These are phyloP conservation scores for Nerophis ophidion DNA, from an alignment of 2,113 vertebrate species.

Conservation along the genomic window DNA sequence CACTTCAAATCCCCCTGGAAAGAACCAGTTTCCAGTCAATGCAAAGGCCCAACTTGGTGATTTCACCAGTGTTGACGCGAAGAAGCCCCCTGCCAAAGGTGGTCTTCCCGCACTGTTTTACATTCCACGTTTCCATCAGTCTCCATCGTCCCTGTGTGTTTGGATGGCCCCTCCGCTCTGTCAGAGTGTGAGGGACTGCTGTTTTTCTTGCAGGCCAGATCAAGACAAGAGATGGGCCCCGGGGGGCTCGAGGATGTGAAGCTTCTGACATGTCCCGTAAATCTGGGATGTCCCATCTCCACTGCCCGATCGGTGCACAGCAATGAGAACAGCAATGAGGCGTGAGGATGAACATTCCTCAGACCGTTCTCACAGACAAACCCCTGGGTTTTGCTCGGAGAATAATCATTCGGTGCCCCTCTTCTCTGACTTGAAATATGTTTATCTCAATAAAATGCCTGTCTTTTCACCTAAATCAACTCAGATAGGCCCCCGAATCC, in stretches of 20 bases:
- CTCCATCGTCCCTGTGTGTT: conserved; percentile 56
- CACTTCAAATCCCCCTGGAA: conserved; percentile 24
- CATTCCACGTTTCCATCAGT: conserved; percentile 61
- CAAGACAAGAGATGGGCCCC: conserved; percentile 66
- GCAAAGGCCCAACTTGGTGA: conserved; percentile 23
- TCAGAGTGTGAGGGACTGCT: conserved; percentile 65
- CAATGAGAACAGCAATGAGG: conserved; percentile 67
- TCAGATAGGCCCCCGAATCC: conserved; percentile 30
- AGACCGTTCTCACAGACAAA: conserved; percentile 51
- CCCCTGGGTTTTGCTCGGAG: conserved; percentile 41
- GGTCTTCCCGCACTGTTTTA: conserved; percentile 38
- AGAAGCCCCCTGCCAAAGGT: conserved; percentile 46
- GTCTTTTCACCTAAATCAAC: conserved; percentile 25
- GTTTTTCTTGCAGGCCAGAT: conserved; percentile 67
- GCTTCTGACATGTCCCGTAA: conserved; percentile 67
- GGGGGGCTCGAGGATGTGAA: conserved; percentile 60
- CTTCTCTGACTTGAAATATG: conserved; percentile 31
- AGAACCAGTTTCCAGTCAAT: conserved; percentile 40
- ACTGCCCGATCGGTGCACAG: conserved; percentile 42
- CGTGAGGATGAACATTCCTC: conserved; percentile 68
- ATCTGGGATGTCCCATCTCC: conserved; percentile 66
- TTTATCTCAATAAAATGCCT: conserved; percentile 43
- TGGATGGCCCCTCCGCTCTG: conserved; percentile 64
- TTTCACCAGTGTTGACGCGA: conserved; percentile 44
- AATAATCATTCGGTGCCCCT: conserved; percentile 45